Percentiles rank a stretch among this genome's conserved stretches.
Evolutionary conservation across 2,888 invertebrate species (phyloP).

Genomic region (Ectobius pallidus): DNA sequence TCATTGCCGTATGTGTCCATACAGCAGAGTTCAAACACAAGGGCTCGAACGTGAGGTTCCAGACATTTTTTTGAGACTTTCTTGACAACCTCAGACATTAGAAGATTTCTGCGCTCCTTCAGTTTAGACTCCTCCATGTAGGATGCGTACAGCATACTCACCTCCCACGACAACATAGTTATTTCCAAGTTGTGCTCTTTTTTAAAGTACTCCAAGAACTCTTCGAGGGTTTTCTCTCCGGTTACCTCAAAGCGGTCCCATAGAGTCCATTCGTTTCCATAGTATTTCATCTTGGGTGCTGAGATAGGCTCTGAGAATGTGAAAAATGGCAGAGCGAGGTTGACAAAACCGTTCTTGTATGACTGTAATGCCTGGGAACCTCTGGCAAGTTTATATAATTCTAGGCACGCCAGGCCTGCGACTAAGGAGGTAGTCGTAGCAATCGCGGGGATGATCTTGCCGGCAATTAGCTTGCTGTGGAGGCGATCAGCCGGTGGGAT

Average conservation of each 20-base stretch:
- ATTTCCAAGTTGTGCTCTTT: constrained; percentile 88
- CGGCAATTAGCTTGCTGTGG: too few species aligned
- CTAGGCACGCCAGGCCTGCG: constrained; percentile 93
- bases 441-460: too few species aligned
- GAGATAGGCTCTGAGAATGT: too few species aligned
- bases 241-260: too few species aligned
- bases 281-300: too few species aligned
- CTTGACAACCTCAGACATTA: constrained; percentile 85
- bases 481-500: too few species aligned
- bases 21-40: constrained; percentile 98
- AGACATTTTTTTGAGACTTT: constrained; percentile 93
- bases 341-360: constrained; percentile 97
- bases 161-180: constrained; percentile 98
- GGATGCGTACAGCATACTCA: constrained; percentile 98
- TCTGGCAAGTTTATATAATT: too few species aligned
- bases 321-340: constrained; percentile 87
- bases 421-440: too few species aligned
- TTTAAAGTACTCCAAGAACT: constrained; percentile 94
- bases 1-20: constrained; percentile 93
- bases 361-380: too few species aligned
- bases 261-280: too few species aligned
- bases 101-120: constrained; percentile 81
- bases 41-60: too few species aligned
- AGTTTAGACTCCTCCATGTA: constrained; percentile 93
- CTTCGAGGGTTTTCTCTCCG: constrained; percentile 85